A percentile compares a stretch with the other conserved stretches of the same genome.
phyloP scores from a whole-genome alignment of 2,888 invertebrate species.

The Coelinius sp. region DNA sequence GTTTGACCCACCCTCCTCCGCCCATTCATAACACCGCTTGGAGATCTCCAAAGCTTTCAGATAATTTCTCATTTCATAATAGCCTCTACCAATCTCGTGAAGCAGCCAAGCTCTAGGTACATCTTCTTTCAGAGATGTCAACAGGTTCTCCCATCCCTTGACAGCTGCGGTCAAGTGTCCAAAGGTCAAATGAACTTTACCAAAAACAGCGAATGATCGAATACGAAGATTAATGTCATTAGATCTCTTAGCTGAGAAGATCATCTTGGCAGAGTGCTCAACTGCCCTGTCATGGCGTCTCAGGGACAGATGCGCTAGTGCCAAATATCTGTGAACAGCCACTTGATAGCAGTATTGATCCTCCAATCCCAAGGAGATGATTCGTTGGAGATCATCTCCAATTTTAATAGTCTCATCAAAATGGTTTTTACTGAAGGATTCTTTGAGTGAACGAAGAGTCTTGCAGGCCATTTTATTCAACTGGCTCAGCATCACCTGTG shows the following conservation, averaged over 20 bases:
- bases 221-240: conserved; percentile 46
- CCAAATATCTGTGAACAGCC: conserved; percentile 53
- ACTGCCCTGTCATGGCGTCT: conserved; percentile 61
- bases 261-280: conserved; percentile 52
- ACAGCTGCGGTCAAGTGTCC: conserved; percentile 59
- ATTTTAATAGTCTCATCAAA: conserved; percentile 45
- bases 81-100: conserved; percentile 59
- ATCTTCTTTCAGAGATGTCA: conserved; percentile 43
- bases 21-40: conserved; percentile 49
- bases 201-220: conserved; percentile 56
- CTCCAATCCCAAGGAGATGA: conserved; percentile 42
- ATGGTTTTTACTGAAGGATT: conserved; percentile 51
- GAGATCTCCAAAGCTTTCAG: conserved; percentile 51
- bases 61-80: conserved; percentile 56
- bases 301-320: conserved; percentile 53
- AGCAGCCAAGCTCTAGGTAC: conserved; percentile 53
- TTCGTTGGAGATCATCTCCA: conserved; percentile 49
- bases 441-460: conserved; percentile 50
- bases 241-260: conserved; percentile 52
- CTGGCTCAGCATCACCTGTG: conserved; percentile 45
- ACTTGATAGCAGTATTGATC: conserved; percentile 52
- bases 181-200: conserved; percentile 61
- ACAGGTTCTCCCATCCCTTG: conserved; percentile 56
- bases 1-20: conserved; percentile 49
- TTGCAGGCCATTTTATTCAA: conserved; percentile 44